Conservation (phyloP, 2,797 vertebrate species). For the Oryzias dopingdopingensis region DNA sequence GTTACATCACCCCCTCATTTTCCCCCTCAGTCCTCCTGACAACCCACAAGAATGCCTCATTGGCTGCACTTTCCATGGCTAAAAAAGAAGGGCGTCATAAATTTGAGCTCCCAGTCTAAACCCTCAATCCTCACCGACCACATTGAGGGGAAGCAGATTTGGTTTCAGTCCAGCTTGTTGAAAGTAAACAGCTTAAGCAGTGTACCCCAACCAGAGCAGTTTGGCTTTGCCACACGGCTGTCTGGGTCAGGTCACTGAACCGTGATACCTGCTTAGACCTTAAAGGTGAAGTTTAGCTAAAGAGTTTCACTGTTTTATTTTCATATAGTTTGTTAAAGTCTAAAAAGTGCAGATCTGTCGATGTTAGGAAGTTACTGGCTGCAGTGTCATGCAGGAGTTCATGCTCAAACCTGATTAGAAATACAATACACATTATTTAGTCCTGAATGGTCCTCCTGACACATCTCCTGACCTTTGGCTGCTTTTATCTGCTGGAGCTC, state of each 20-base stretch:
- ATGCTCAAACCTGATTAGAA: too few species aligned
- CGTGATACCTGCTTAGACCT: conserved; percentile 11
- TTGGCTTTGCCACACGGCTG: conserved; percentile 60
- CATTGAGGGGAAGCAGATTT: conserved; percentile 23
- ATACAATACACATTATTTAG: too few species aligned
- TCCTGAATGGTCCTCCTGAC: too few species aligned
- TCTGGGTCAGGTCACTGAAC: conserved; percentile 61
- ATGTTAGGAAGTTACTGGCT: too few species aligned
- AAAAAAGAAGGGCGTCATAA: conserved; percentile 14
- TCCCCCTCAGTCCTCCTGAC: background rate
- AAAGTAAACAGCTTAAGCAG: conserved; percentile 68
- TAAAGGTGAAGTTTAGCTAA: background rate
- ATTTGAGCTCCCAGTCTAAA: conserved; percentile 20
- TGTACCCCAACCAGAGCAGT: conserved; percentile 56
- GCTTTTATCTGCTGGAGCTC: conserved; percentile 47
- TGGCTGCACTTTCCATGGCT: conserved; percentile 5
- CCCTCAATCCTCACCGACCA: conserved; percentile 39
- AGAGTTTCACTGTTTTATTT: too few species aligned
- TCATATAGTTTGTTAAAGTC: too few species aligned
- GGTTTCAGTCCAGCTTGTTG: conserved; percentile 44
- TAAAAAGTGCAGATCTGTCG: too few species aligned
- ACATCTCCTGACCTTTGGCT: too few species aligned
- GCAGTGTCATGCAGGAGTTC: background rate
- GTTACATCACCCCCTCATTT: conserved; percentile 12
- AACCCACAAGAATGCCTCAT: conserved; percentile 11